Percentiles rank a stretch among this genome's conserved stretches.
Evolutionary conservation across 2,113 vertebrate genomes (phyloP).

Genomic region (Erythrocercus mccallii): DNA sequence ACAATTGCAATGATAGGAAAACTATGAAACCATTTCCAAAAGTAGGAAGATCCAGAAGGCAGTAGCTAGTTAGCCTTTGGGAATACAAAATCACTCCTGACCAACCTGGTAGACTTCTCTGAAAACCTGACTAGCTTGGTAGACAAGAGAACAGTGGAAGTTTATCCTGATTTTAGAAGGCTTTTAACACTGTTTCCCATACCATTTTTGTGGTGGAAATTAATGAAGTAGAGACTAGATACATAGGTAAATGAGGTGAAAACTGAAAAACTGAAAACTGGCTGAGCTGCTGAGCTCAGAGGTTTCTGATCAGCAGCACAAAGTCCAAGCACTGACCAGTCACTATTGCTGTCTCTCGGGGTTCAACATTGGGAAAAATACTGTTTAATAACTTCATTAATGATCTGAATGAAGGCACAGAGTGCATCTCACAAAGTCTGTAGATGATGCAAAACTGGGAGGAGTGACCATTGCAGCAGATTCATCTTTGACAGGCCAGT

Average conservation of each 20-base stretch:
- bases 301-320: background rate
- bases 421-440: background rate
- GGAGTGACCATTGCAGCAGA: background rate
- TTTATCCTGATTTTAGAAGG: background rate
- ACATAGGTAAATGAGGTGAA: background rate
- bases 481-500: background rate
- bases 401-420: background rate
- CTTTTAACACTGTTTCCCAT: background rate
- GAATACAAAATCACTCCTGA: background rate
- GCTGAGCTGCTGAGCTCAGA: background rate
- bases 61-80: background rate
- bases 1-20: background rate
- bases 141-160: background rate
- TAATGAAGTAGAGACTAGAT: background rate
- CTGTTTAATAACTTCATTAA: background rate
- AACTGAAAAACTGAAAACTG: background rate
- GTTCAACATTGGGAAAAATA: rapidly evolving
- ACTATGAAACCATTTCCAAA: background rate
- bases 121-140: background rate
- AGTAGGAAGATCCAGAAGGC: background rate
- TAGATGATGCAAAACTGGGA: background rate
- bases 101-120: background rate
- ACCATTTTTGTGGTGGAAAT: background rate
- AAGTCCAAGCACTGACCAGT: background rate
- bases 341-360: background rate